Base-by-base conservation (phyloP, 2,888 invertebrate genomes). In the Agrochola circellaris region DNA sequence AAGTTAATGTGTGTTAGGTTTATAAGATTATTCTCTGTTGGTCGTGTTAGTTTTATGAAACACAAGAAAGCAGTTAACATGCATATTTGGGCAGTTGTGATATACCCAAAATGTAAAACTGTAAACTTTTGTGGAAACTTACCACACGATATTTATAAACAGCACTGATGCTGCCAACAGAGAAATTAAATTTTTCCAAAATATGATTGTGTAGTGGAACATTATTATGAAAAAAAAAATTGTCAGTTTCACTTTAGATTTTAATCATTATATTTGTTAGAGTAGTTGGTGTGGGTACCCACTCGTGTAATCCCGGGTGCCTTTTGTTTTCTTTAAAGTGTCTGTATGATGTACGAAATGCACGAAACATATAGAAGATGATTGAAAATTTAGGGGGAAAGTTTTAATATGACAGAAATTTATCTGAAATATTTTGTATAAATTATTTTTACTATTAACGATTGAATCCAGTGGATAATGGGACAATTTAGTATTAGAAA, bases 351-450 rank as follows among this genome's bases (percentile, higher is more conserved):
- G 97, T 98, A 98, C 97, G 98, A 98, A 98, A 98, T 98, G 98
- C 98, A 98, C 98, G 98, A 98, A 98, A 98, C 98, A 97, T 98
- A 97, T 98, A 98, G 98, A 98, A 98, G 98, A 98, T 98, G 97
- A 94, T 92, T 95, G 93, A 94, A 94, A 95, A 93, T 94, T 93
- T 93, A 93, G 91, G 90, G 90, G 90, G 82, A 90, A 93, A 92
- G 92, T 92, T 93, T 91, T 88, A 93, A 92, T 92, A 91, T 90
- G 89, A 91, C 93, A 93, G 92, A 94, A 93, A 91, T 92, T 92
- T 93, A 92, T 93, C 93, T 93, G 92, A 93, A 92, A 93, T 95
- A 94, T 95, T 95, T 95, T 95, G 94, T 95, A 95, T 93, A 95
- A 94, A 95, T 95, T 94, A 93, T 94, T 95, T 91, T 96, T 95